These are phyloP conservation scores for Notolepis coatsorum DNA, from an alignment of 2,797 vertebrate species.

Conservation along the genomic window DNA sequence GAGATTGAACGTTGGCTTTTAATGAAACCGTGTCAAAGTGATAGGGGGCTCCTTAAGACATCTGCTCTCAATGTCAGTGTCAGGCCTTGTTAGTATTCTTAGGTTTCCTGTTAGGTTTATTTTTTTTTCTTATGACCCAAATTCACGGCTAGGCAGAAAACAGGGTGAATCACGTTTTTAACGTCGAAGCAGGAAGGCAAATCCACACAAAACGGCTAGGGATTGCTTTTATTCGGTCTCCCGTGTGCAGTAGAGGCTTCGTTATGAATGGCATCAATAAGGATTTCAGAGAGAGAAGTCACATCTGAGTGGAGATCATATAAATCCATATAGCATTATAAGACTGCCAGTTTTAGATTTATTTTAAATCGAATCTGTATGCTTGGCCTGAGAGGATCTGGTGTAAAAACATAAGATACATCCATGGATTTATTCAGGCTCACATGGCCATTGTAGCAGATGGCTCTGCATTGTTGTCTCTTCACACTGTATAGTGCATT, in stretches of 20 bases:
- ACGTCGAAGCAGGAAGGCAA: too few species aligned
- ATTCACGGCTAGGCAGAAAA: background rate
- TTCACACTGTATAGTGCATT: background rate
- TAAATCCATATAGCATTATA: background rate
- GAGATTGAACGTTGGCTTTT: background rate
- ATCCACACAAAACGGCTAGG: too few species aligned
- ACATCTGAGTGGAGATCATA: background rate
- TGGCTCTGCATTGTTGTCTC: conserved; percentile 6
- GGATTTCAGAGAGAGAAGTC: background rate
- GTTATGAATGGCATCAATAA: background rate
- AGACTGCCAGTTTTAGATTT: conserved; percentile 25
- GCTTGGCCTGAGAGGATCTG: conserved; percentile 7
- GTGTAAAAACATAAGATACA: background rate
- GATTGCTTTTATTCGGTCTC: background rate
- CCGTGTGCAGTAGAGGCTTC: background rate
- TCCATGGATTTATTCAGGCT: conserved; percentile 4
- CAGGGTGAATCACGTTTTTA: background rate
- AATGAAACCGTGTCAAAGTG: background rate
- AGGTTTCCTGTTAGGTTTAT: background rate
- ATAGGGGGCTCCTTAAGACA: background rate
- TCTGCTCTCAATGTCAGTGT: background rate
- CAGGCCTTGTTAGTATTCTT: background rate
- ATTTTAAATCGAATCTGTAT: background rate
- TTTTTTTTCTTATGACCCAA: background rate
- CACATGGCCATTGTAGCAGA: background rate